Conservation (phyloP, 2,888 invertebrate species). For the Agrochola litura region DNA sequence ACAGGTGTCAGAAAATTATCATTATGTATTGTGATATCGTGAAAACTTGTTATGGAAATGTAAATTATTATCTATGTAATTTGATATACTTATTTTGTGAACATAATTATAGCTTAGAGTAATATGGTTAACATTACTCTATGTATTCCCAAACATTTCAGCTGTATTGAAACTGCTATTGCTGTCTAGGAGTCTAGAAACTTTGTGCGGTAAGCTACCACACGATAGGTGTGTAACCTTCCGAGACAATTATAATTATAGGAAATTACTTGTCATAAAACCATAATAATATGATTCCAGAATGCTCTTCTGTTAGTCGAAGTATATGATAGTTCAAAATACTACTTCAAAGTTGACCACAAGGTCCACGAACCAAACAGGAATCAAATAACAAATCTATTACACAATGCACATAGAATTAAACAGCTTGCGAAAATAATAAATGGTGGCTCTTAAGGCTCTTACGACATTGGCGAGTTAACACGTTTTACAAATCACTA, state of each 20-base stretch:
- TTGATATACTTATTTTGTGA: conserved; percentile 22
- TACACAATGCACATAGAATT: conserved; percentile 52
- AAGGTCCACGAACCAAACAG: conserved; percentile 9
- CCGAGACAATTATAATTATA: too few relatives aligned
- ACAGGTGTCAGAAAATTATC: conserved; percentile 69
- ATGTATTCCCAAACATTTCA: background rate
- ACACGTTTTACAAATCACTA: conserved; percentile 75
- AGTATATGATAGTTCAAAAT: too few relatives aligned
- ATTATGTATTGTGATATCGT: conserved; percentile 48
- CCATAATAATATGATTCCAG: background rate
- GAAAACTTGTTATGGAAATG: conserved; percentile 60
- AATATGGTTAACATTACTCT: too few relatives aligned
- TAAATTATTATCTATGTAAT: conserved; percentile 23
- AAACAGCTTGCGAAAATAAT: conserved; percentile 70
- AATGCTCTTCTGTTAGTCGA: background rate
- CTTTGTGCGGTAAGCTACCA: background rate
- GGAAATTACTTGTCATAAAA: background rate
- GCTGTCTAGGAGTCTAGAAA: background rate
- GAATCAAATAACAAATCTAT: conserved; percentile 52
- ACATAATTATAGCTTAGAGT: background rate
- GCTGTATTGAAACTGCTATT: background rate
- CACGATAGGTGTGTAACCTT: too few relatives aligned
- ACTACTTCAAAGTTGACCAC: background rate
- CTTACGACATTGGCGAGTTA: conserved; percentile 72
- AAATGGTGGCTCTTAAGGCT: conserved; percentile 71